phyloP scores from a whole-genome alignment of 2,113 vertebrate genomes.

The Ranitomeya imitator region DNA sequence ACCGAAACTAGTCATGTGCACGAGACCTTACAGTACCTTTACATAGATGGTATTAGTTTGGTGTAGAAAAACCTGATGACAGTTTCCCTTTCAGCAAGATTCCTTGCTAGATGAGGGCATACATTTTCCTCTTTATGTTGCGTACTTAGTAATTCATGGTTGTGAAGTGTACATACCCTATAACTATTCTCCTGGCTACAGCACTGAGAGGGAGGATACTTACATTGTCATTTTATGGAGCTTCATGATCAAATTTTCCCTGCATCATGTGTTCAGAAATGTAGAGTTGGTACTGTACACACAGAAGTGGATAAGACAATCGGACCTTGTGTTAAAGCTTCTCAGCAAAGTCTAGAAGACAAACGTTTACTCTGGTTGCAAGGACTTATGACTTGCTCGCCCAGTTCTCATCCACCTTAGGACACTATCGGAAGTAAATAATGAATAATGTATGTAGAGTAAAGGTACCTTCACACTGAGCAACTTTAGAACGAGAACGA shows the following conservation, averaged over 20 bases:
- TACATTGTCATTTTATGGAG: not conserved
- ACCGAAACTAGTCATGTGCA: too few relatives aligned
- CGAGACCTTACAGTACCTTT: too few relatives aligned
- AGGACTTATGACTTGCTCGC: not conserved
- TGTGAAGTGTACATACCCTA: not conserved
- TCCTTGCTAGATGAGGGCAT: too few relatives aligned
- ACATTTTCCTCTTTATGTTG: not conserved
- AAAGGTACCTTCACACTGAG: not conserved
- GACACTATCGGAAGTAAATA: not conserved
- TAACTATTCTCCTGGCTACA: not conserved
- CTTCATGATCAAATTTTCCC: not conserved
- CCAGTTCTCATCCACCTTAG: not conserved
- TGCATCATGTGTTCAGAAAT: not conserved
- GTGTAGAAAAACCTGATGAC: too few relatives aligned
- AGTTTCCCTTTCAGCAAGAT: too few relatives aligned
- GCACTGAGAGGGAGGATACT: not conserved
- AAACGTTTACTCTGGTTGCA: not conserved
- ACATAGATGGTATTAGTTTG: too few relatives aligned
- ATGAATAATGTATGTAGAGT: not conserved
- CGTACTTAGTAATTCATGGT: not conserved
- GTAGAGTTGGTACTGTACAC: not conserved
- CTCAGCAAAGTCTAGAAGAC: not conserved
- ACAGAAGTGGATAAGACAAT: not conserved
- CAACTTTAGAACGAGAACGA: too few relatives aligned
- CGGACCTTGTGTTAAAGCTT: not conserved